Evolutionary conservation across 30 jellyfish, hydroid and myxozoan genomes (phyloP).

Genomic region (Aurelia aurita): DNA sequence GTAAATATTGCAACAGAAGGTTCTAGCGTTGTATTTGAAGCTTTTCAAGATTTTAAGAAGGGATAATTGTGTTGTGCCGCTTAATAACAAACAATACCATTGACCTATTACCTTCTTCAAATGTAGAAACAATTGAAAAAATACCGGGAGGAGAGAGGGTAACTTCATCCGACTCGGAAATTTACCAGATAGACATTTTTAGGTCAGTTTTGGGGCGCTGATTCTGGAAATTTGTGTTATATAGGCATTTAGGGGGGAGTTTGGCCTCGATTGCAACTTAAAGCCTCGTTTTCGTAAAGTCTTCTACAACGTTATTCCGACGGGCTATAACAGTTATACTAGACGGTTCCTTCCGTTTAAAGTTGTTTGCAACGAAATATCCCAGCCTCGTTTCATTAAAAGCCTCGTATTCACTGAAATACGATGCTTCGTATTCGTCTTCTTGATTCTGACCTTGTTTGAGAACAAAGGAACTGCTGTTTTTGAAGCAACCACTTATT

Average conservation of each 20-base stretch:
- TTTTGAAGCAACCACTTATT: too few relatives aligned
- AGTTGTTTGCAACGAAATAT: neutral
- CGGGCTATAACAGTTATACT: neutral
- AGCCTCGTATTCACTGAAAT: constrained; percentile 2
- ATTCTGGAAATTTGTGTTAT: neutral
- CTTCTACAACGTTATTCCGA: neutral
- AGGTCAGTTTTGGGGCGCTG: constrained; percentile 7
- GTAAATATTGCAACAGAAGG: too few relatives aligned
- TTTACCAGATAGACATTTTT: neutral
- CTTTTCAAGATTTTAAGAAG: too few relatives aligned
- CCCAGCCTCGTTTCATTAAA: neutral
- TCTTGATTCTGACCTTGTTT: too few relatives aligned
- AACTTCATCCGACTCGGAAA: constrained; percentile 3
- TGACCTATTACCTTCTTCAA: too few relatives aligned
- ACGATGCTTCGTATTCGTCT: too few relatives aligned
- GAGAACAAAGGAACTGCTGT: too few relatives aligned
- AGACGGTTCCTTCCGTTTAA: neutral
- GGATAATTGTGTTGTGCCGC: too few relatives aligned
- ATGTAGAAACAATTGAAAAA: neutral
- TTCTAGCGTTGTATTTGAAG: too few relatives aligned
- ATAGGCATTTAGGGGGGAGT: neutral
- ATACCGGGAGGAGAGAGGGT: constrained; percentile 10
- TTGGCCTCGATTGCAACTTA: constrained; percentile 9
- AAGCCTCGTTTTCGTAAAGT: neutral
- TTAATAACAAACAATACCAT: too few relatives aligned